Evolutionary conservation across 2,113 vertebrate species (phyloP).

Genomic region (Rhea pennata): DNA sequence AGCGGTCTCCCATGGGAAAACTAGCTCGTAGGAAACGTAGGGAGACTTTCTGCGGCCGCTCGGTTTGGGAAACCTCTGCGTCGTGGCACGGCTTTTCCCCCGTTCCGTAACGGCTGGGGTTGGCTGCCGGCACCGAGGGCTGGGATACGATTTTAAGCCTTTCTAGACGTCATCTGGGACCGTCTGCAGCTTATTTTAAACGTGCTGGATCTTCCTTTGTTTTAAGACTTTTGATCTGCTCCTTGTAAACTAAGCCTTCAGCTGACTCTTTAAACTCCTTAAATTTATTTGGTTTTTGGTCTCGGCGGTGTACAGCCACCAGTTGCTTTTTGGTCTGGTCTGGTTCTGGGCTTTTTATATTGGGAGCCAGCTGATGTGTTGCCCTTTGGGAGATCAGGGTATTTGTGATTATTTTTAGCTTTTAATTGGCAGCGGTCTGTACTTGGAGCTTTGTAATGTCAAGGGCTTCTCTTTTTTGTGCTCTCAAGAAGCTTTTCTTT

Average conservation of each 20-base stretch:
- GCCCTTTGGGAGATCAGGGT: neutral
- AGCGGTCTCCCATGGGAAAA: too few relatives aligned
- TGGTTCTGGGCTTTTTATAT: neutral
- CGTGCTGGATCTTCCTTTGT: neutral
- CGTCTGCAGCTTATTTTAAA: neutral
- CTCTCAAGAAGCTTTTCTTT: constrained; percentile 33
- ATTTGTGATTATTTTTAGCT: constrained; percentile 57
- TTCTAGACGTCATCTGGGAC: neutral
- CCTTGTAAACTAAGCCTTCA: neutral
- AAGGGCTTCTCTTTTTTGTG: neutral
- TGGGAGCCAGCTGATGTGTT: constrained; percentile 37
- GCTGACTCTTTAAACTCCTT: neutral
- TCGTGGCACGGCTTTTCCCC: neutral
- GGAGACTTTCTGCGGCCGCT: too few relatives aligned
- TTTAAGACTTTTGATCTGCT: neutral
- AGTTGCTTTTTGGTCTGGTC: neutral
- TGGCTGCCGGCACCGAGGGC: neutral
- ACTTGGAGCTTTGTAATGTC: neutral
- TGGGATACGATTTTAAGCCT: neutral
- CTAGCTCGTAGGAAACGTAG: too few relatives aligned
- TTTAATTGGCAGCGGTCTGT: constrained; percentile 42
- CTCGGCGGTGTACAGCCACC: neutral
- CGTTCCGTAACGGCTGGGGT: rapidly evolving
- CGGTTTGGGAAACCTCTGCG: too few relatives aligned
- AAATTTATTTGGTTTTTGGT: neutral